Percentiles rank a stretch among this genome's conserved stretches.
Conservation (phyloP, 2,797 vertebrate species). For the Myoxocephalus aenaeus region DNA sequence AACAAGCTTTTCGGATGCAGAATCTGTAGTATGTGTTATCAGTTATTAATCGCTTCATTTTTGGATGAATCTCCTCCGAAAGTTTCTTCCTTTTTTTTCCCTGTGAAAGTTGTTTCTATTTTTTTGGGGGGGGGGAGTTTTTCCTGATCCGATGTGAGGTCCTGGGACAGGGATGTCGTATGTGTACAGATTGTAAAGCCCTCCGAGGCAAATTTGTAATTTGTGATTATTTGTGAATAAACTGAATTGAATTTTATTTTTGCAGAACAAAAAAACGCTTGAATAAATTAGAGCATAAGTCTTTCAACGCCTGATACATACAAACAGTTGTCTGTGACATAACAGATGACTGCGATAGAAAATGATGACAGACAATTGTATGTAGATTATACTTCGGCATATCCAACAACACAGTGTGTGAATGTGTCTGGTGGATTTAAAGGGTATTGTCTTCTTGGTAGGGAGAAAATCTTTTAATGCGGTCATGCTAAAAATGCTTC, state of each 20-base stretch:
- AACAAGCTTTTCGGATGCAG: not conserved
- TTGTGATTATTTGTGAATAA: no score
- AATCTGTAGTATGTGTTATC: not conserved
- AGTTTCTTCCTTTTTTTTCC: no score
- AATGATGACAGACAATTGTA: constrained; percentile 29
- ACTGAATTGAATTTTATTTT: not conserved
- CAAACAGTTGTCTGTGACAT: constrained; percentile 25
- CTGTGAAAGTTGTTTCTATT: no score
- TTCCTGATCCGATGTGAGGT: no score
- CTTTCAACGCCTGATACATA: constrained; percentile 27
- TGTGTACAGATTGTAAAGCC: no score
- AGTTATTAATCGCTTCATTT: constrained; percentile 6
- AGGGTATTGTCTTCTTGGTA: not conserved
- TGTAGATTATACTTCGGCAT: constrained; percentile 4
- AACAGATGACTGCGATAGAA: constrained; percentile 34
- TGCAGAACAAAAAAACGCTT: constrained; percentile 19
- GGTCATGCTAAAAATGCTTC: not conserved
- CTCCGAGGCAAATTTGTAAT: no score
- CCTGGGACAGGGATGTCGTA: no score
- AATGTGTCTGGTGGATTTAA: not conserved
- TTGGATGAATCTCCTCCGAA: no score
- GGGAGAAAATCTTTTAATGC: not conserved
- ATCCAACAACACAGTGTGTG: constrained; percentile 7
- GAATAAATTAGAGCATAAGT: constrained; percentile 33
- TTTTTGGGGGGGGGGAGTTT: no score